Evolutionary conservation across 2,797 vertebrate species (phyloP), one percentile per base, ranked within the genome.

Genomic region (Microchirus variegatus): DNA sequence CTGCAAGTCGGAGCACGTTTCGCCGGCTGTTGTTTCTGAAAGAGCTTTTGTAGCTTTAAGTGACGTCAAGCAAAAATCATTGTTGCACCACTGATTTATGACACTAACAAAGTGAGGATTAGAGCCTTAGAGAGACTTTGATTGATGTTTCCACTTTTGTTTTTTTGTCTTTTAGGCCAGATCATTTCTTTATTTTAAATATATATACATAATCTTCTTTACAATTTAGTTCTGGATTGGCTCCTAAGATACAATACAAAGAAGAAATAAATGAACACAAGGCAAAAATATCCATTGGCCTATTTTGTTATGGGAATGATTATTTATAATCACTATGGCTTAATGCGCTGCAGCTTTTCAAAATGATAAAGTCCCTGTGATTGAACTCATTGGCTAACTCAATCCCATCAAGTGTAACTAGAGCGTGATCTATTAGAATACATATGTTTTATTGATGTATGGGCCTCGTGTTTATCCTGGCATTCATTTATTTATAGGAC

Each of bases 391-490:
- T 87, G 89, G 79, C 52, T 67, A 59, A 71, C 81, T 83, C 85
- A 70, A 84, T 86, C 85, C 83, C 75, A 87, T 92, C 84, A 82
- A 88, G 76, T 87, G 87, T 87, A 89, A 91, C 84, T 90, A 83
- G 89, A 90, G 89, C 86, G 74, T 89, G 82, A 87, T 90, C 87
- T 89, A 87, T 90, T 91, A 91, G 87, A 90, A 91, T 89, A 88
- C 88, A 89, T 90, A 87, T 89, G 86, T 89, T 91, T 90, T 91
- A 91, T 91, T 91, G 88, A 90, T 90, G 84, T 84, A 85, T 83
- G 80, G 77, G 82, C 86, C 81, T 50, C 73, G 45, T 90, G 86
- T 90, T 90, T 90, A 90, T 89, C 78, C 86, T 80, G 77, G 80
- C 86, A 87, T 90, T 91, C 83, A 90, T 91, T 91, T 90, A 91